Evolutionary conservation across 2,113 vertebrate species (phyloP).

Genomic region (Cinclus mexicanus): DNA sequence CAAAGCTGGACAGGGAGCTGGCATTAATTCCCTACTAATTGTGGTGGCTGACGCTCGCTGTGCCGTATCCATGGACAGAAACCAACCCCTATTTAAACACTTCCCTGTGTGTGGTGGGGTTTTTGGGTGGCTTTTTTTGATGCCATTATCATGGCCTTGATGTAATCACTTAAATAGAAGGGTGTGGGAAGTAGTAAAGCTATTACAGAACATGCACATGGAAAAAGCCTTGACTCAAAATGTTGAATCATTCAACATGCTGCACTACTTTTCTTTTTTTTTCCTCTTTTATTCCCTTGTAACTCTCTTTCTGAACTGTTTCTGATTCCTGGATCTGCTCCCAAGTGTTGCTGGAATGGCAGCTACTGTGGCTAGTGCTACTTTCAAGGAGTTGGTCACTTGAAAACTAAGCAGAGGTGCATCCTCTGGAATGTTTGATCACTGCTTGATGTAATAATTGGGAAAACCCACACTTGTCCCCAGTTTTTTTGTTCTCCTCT

Average conservation of each 20-base stretch:
- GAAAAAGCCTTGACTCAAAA: constrained; percentile 63
- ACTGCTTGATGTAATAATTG: not conserved
- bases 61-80: not conserved
- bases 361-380: not conserved
- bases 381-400: not conserved
- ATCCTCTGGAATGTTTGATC: not conserved
- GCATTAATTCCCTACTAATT: not conserved
- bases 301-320: not conserved
- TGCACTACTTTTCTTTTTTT: not conserved
- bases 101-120: not conserved
- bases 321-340: not conserved
- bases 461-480: not conserved
- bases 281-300: not conserved
- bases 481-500: not conserved
- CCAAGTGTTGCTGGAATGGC: not conserved
- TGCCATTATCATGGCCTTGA: constrained; percentile 67
- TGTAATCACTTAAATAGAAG: constrained; percentile 66
- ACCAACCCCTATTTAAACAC: not conserved
- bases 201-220: constrained; percentile 63
- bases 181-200: constrained; percentile 64
- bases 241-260: constrained; percentile 53
- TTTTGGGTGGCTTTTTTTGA: constrained; percentile 42
- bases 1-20: not conserved
- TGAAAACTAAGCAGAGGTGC: not conserved
- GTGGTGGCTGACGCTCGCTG: not conserved